Conservation (phyloP, 2,888 invertebrate species). For the Cephalotes varians region DNA sequence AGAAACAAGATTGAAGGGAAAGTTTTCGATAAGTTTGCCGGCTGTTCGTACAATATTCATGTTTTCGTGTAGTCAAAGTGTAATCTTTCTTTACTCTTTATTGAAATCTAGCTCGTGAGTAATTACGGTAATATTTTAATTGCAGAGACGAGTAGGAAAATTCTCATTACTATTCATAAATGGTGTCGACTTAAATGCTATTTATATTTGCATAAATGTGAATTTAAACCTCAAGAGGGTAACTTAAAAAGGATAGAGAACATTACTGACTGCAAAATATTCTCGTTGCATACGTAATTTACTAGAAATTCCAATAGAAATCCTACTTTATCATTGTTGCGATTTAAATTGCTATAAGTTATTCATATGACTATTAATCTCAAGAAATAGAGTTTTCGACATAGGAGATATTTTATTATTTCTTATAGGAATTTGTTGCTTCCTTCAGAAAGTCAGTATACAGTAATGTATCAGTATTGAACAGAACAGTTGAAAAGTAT, state of each 20-base stretch:
- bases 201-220: conserved; percentile 36
- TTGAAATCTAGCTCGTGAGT: conserved; percentile 2
- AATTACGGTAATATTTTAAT: conserved; percentile 52
- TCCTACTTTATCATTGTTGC: background rate
- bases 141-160: background rate
- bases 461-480: too few relatives aligned
- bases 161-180: conserved; percentile 34
- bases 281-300: background rate
- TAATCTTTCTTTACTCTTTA: conserved; percentile 22
- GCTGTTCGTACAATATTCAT: conserved; percentile 15
- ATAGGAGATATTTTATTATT: background rate
- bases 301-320: background rate
- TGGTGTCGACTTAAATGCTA: conserved; percentile 37
- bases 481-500: background rate
- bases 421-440: background rate
- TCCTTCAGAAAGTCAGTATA: background rate
- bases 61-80: conserved; percentile 33
- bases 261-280: conserved; percentile 33
- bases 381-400: background rate
- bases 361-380: background rate
- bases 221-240: conserved; percentile 29
- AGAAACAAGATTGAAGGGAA: conserved; percentile 46
- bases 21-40: conserved; percentile 65
- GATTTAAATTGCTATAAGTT: background rate
- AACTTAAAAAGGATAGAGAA: background rate